A percentile compares a stretch with the other conserved stretches of the same genome.
Conservation (phyloP, 2,888 invertebrate genomes). For the Drosophila kanekoi region DNA sequence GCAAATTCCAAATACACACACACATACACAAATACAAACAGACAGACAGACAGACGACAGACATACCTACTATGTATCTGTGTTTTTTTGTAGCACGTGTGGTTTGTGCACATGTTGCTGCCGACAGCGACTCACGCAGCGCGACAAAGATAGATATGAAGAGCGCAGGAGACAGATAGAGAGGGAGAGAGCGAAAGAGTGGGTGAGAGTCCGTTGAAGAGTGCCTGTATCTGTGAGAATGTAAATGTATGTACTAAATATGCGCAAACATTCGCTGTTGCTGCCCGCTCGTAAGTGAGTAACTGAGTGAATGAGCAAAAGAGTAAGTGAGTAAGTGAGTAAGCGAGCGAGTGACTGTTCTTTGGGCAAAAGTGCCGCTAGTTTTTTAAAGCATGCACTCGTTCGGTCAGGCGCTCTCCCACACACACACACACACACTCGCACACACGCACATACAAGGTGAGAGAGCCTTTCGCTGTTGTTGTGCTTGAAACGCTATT, state of each 20-base stretch:
- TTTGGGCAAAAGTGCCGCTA: constrained; percentile 77
- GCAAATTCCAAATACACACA: constrained; percentile 73
- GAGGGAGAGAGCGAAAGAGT: constrained; percentile 11
- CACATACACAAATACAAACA: not conserved
- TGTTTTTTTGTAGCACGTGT: constrained; percentile 77
- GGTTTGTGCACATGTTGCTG: constrained; percentile 80
- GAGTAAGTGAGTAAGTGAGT: constrained; percentile 12
- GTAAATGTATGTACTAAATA: constrained; percentile 11
- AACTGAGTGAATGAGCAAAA: constrained; percentile 6
- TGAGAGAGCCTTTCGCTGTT: constrained; percentile 30
- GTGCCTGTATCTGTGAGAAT: constrained; percentile 11
- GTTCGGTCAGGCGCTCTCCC: constrained; percentile 41
- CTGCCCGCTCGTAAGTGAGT: constrained; percentile 1
- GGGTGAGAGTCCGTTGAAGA: constrained; percentile 25
- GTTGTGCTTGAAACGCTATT: constrained; percentile 63
- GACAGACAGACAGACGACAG: constrained; percentile 5
- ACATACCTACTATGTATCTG: constrained; percentile 27
- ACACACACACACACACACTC: constrained; percentile 12
- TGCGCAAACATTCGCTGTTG: constrained; percentile 54
- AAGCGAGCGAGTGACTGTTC: constrained; percentile 47
- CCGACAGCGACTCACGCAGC: constrained; percentile 36
- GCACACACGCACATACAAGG: constrained; percentile 6
- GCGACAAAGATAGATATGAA: constrained; percentile 33
- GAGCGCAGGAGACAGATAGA: constrained; percentile 9
- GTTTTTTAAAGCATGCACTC: constrained; percentile 57